Base-by-base conservation (phyloP, 2,888 invertebrate genomes). In the Cordilura impudica region DNA sequence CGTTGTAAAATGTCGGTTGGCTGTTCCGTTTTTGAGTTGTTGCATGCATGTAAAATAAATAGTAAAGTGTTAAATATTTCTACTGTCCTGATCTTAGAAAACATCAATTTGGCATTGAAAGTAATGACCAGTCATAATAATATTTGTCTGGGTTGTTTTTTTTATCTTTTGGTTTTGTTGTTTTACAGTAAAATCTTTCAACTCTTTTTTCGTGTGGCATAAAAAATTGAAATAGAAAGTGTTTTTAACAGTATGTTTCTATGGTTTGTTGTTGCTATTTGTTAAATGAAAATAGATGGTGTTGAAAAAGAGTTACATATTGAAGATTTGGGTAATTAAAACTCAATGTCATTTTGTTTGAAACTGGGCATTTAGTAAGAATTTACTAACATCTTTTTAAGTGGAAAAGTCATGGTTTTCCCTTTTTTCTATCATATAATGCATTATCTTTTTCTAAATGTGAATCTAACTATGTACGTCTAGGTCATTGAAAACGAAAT, bases 91-190 rank as follows among this genome's bases (percentile, higher is more conserved):
- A 21, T 21, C 12, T 49, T 49, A n/a, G 6, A 21, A 21, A n/a
- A 43, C 12, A 65, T 14, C 35, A 26, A 54, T 35, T 43, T 79
- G 79, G 67, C 79, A 75, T 79, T 79, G 79, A 71, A 67, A 56
- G 2, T 71, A 79, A 75, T 75, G 74, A 51, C 60, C 60, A 66
- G 69, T 70, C 39, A 53, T 65, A 35, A 45, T 43, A 19, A 31
- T 53, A 21, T 47, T 49, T 69, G 31, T 58, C 31, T 65, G 49
- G 21, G 53, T 39, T 56, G 16, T 4, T 43, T 63, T 12, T 16
- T 60, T 26, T 26, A 26, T 26, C 4, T 26, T 26, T 39, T 12
- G 12, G 4, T 39, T 60, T 35, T 71, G 8, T 35, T 71, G 8
- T 19, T 19, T 31, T 12, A 12, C 14, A 16, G 45, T 6, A 47